Base-by-base conservation (phyloP, 2,797 vertebrate genomes). In the Oceanodroma leucorhoa region DNA sequence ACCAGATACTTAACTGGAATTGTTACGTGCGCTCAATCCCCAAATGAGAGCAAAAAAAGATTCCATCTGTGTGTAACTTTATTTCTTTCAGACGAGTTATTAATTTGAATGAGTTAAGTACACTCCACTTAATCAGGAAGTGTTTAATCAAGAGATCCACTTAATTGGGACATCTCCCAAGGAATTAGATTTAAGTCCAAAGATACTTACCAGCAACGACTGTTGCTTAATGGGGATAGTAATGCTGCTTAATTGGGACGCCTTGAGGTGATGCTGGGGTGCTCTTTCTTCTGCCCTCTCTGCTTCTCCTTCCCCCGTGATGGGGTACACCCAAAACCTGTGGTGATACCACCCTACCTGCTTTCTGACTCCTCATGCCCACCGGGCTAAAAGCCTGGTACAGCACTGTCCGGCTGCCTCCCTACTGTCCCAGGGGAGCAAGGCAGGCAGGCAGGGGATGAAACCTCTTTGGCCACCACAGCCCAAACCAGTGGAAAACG, bases 1-100 rank as follows among this genome's bases (percentile, higher is more conserved):
- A 95, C 90, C 61, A 91, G 90, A 94, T 94, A 95, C 96, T 97
- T 96, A 94, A 93, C 94, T 95, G 88, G 94, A 97, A 95, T 94
- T 90, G 93, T 96, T 94, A 92, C 95, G 83, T 94, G 93, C 22
- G 61, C 87, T 97, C 89, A 38, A 93, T 96, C 96, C 97, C 93
- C 96, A 92, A 81, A 94, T 64, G 96, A 92, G 90, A 96, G 95
- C 54, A 95, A 94, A 95, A 92, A 95, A 91, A 92, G 94, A 96
- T 97, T 96, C 96, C 96, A 96, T 97, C 91, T 96, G 96, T 91
- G 91, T 96, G 87, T 97, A 97, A 97, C 95, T 96, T 97, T 96
- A 97, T 97, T 97, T 97, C 96, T 96, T 97, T 97, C 97, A 96
- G 96, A 97, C 96, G 97, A 96, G 96, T 97, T 97, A 97, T 97